A percentile compares a stretch with the other conserved stretches of the same genome.
These are phyloP conservation scores for Gorilla gorilla DNA, from an alignment of 2,113 vertebrate genomes.

Conservation along the genomic window DNA sequence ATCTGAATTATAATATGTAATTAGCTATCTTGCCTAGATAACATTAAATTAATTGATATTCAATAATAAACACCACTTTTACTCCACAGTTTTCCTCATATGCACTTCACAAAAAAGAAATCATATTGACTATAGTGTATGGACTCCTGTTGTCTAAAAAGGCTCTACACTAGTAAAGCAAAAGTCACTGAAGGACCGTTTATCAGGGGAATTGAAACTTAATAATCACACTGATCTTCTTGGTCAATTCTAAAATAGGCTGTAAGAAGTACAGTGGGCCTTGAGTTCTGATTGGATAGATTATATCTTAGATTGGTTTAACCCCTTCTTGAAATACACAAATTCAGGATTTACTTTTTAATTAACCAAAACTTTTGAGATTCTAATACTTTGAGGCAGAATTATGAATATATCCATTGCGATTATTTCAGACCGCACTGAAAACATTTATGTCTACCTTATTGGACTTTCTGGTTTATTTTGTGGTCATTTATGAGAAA, in stretches of 20 bases:
- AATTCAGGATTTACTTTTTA: slow-evolving; percentile 38
- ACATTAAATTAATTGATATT: not conserved
- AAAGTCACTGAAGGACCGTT: not conserved
- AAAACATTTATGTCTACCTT: not conserved
- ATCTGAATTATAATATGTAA: not conserved
- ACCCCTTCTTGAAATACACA: not conserved
- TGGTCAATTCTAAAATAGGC: not conserved
- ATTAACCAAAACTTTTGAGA: not conserved
- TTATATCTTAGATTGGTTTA: not conserved
- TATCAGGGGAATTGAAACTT: not conserved
- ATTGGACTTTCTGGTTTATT: not conserved
- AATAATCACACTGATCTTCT: not conserved
- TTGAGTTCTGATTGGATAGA: not conserved
- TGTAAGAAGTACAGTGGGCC: not conserved
- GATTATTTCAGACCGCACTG: not conserved
- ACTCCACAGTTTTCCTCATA: not conserved
- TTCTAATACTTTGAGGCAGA: not conserved
- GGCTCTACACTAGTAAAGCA: not conserved
- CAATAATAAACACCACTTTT: not conserved
- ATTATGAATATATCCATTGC: not conserved
- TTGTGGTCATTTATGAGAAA: slow-evolving; percentile 26
- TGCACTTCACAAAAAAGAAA: not conserved
- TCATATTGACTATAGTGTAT: not conserved
- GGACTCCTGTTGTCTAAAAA: not conserved
- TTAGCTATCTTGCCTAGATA: not conserved